Conservation (phyloP, 1,140 invertebrate species). For the Atta texana region DNA sequence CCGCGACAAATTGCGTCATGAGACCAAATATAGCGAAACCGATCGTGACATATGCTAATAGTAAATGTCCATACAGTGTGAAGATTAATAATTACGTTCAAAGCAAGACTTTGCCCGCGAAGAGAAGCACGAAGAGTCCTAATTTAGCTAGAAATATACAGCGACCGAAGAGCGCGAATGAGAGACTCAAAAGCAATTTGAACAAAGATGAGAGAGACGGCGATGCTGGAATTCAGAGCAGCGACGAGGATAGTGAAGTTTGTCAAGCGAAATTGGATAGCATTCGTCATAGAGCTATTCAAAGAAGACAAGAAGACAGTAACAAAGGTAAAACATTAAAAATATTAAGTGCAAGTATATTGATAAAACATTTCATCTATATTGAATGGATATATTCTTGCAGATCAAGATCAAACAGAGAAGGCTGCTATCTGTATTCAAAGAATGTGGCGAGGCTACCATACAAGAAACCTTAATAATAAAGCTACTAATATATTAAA, state of each 20-base stretch:
- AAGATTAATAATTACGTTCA: slow-evolving; percentile 85
- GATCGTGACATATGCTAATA: slow-evolving; percentile 75
- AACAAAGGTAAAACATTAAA: slow-evolving; percentile 79
- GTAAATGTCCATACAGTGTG: slow-evolving; percentile 81
- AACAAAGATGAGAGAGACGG: slow-evolving; percentile 75
- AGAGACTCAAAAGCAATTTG: slow-evolving; percentile 75
- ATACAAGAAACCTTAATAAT: slow-evolving; percentile 91
- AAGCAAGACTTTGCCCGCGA: slow-evolving; percentile 80
- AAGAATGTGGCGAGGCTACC: slow-evolving; percentile 95
- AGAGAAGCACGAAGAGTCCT: slow-evolving; percentile 78
- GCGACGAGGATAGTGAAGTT: slow-evolving; percentile 88
- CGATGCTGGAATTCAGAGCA: slow-evolving; percentile 80
- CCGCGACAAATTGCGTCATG: slow-evolving; percentile 78
- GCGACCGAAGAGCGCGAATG: slow-evolving; percentile 77
- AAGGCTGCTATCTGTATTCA: slow-evolving; percentile 93
- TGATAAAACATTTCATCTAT: not conserved
- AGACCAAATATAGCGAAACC: slow-evolving; percentile 82
- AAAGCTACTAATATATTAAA: slow-evolving; percentile 91
- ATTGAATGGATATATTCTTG: not conserved
- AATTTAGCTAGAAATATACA: slow-evolving; percentile 78
- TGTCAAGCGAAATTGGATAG: slow-evolving; percentile 88
- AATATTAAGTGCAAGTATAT: not conserved
- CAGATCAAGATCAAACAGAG: slow-evolving; percentile 81
- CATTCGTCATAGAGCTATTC: slow-evolving; percentile 87
- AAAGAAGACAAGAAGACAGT: slow-evolving; percentile 86